Evolutionary conservation across 2,888 invertebrate species (phyloP).

Genomic region (Cylloceria caligata): DNA sequence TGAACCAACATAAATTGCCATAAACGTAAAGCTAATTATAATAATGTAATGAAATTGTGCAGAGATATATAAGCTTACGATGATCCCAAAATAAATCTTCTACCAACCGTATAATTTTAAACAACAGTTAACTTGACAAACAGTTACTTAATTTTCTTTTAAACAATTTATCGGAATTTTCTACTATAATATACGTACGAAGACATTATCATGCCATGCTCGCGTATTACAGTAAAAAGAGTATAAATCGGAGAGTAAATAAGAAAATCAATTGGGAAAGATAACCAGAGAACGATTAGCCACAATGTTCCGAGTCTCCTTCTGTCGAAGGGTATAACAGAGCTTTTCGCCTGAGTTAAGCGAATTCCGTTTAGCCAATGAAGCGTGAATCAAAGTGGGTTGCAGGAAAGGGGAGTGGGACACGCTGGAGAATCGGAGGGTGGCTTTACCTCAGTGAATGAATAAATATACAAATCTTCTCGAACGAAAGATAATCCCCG

Average conservation of each 20-base stretch:
- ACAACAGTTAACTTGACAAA: no score
- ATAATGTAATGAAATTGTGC: no score
- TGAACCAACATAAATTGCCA: no score
- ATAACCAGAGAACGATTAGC: constrained; percentile 15
- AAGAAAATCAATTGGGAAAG: constrained; percentile 8
- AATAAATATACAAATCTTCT: constrained; percentile 36
- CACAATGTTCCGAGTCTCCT: background rate
- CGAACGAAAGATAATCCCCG: constrained; percentile 6
- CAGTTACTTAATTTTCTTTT: background rate
- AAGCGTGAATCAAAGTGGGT: constrained; percentile 36
- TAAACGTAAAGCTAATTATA: no score
- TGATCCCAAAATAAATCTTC: no score
- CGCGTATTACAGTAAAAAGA: background rate
- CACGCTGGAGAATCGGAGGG: constrained; percentile 5
- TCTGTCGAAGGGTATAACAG: constrained; percentile 19
- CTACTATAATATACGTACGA: background rate
- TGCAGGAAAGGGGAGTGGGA: background rate
- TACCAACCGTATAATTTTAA: no score
- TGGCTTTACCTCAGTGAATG: constrained; percentile 27
- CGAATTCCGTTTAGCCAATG: constrained; percentile 51
- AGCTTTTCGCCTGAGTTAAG: constrained; percentile 16
- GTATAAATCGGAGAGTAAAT: background rate
- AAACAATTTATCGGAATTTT: background rate
- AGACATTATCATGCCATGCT: background rate
- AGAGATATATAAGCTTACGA: no score